These are phyloP conservation scores for Gallirallus australis DNA, from an alignment of 2,797 vertebrate genomes.

Conservation along the genomic window DNA sequence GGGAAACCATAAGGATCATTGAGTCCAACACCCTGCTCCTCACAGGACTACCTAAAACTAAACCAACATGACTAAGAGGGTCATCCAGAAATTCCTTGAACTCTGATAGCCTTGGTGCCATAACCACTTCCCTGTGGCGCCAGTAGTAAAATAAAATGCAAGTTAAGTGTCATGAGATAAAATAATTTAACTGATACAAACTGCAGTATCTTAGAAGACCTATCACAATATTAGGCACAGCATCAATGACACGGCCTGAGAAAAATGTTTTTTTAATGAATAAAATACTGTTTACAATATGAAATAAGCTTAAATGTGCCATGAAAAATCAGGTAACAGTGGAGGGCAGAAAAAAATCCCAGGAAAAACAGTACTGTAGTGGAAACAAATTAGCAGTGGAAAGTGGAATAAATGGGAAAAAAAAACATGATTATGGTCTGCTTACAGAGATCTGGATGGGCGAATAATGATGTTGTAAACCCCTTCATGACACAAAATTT, in stretches of 20 bases:
- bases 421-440: background rate
- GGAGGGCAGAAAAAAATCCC: background rate
- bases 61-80: background rate
- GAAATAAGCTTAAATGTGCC: background rate
- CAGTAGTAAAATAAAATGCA: background rate
- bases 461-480: background rate
- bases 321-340: background rate
- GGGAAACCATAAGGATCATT: background rate
- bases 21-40: background rate
- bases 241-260: background rate
- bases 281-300: background rate
- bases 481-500: background rate
- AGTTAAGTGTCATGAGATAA: background rate
- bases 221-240: background rate
- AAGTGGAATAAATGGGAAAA: background rate
- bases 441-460: background rate
- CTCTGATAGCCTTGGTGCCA: background rate
- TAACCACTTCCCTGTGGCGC: background rate
- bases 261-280: background rate
- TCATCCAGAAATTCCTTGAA: background rate
- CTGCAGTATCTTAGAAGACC: background rate
- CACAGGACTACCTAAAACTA: background rate
- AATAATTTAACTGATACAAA: background rate
- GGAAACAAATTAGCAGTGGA: background rate
- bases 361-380: background rate